These are phyloP conservation scores for Zosterops borbonicus DNA, from an alignment of 2,113 vertebrate species.

Conservation along the genomic window DNA sequence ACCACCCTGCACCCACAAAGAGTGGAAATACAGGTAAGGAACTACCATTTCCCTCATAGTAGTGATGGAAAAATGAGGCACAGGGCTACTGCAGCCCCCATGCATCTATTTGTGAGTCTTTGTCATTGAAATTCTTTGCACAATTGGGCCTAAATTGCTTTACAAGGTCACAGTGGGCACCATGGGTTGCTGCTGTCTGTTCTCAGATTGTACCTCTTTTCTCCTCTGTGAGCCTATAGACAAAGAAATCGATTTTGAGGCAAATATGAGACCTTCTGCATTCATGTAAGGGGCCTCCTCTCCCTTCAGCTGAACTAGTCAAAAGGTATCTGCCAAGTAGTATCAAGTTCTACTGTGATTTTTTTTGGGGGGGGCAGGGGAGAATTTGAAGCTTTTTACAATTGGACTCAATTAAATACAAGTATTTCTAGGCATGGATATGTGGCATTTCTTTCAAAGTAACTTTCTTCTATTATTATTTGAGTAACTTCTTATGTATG, in stretches of 20 bases:
- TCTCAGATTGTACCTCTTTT: background rate
- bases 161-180: background rate
- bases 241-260: background rate
- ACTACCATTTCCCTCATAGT: rapidly evolving
- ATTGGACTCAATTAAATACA: background rate
- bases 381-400: background rate
- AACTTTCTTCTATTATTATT: background rate
- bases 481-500: background rate
- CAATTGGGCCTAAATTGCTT: background rate
- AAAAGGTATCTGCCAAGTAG: background rate
- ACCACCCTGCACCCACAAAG: background rate
- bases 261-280: background rate
- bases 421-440: background rate
- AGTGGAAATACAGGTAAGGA: background rate
- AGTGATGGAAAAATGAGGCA: background rate
- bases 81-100: background rate
- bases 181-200: background rate
- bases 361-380: background rate
- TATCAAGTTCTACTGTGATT: background rate
- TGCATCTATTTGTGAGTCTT: background rate
- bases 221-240: background rate
- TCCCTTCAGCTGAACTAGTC: background rate
- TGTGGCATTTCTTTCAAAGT: background rate
- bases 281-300: background rate
- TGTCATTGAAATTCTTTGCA: background rate